Evolutionary conservation across 2,797 vertebrate species (phyloP).

Genomic region (Danionella dracula): DNA sequence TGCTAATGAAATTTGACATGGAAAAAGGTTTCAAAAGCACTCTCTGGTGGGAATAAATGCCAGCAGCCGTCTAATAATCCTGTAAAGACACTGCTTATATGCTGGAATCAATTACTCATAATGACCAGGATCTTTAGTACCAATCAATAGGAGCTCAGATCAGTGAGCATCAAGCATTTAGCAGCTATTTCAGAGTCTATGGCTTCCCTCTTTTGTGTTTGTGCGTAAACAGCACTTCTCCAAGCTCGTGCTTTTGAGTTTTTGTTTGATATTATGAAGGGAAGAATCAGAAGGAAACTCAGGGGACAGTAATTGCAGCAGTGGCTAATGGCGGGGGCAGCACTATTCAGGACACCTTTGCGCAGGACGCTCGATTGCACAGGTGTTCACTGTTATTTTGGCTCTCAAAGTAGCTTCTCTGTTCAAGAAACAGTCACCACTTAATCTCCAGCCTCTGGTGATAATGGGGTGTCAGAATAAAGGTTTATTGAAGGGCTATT

Average conservation of each 20-base stretch:
- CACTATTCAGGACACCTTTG: slow-evolving; percentile 68
- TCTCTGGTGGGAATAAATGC: slow-evolving; percentile 31
- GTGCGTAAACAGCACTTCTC: slow-evolving; percentile 54
- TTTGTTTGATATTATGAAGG: slow-evolving; percentile 61
- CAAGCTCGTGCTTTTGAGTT: slow-evolving; percentile 44
- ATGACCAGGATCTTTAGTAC: slow-evolving; percentile 44
- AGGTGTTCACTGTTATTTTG: slow-evolving; percentile 63
- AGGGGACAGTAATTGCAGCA: slow-evolving; percentile 61
- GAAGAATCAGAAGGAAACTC: slow-evolving; percentile 56
- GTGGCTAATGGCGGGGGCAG: slow-evolving; percentile 65
- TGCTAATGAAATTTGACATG: slow-evolving; percentile 8
- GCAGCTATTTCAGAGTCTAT: slow-evolving; percentile 41
- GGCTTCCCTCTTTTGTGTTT: slow-evolving; percentile 37
- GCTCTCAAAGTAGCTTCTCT: slow-evolving; percentile 51
- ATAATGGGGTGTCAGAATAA: slow-evolving; percentile 72
- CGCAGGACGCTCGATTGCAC: slow-evolving; percentile 65
- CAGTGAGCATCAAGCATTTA: slow-evolving; percentile 50
- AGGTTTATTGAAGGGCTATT: slow-evolving; percentile 67
- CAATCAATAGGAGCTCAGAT: slow-evolving; percentile 58
- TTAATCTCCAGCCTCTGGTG: slow-evolving; percentile 56
- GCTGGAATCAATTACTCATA: slow-evolving; percentile 51
- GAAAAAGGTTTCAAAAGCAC: slow-evolving; percentile 28
- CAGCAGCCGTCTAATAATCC: slow-evolving; percentile 38
- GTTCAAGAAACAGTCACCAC: slow-evolving; percentile 58
- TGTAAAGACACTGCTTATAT: slow-evolving; percentile 40